phyloP scores from a whole-genome alignment of 2,888 invertebrate genomes.

The Oscheius onirici region DNA sequence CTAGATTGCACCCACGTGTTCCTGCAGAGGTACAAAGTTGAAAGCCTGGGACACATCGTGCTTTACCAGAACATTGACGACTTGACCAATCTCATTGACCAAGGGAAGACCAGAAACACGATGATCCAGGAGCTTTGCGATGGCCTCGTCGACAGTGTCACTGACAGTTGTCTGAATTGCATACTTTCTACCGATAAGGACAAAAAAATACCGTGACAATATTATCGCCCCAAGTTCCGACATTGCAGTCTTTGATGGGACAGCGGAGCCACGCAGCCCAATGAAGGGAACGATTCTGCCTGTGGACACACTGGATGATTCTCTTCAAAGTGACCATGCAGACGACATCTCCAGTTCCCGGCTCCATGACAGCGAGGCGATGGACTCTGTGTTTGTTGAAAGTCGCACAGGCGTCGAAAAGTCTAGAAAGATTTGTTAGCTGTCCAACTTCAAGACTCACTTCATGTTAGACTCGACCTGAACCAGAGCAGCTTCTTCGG shows the following conservation, averaged over 20 bases:
- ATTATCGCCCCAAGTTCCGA: constrained; percentile 50
- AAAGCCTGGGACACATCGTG: constrained; percentile 37
- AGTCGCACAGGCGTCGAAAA: constrained; percentile 50
- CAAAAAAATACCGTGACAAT: constrained; percentile 31
- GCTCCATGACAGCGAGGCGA: constrained; percentile 51
- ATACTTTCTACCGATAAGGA: neutral
- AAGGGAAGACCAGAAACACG: constrained; percentile 52
- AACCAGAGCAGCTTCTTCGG: constrained; percentile 37
- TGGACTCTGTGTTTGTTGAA: constrained; percentile 44
- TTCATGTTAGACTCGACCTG: constrained; percentile 26
- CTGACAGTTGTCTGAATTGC: constrained; percentile 14
- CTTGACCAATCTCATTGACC: constrained; percentile 37
- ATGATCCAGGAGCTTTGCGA: constrained; percentile 50
- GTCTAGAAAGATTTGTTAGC: constrained; percentile 27
- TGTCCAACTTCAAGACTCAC: neutral
- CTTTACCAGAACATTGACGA: constrained; percentile 39
- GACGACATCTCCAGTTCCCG: constrained; percentile 39
- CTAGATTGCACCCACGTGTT: constrained; percentile 19
- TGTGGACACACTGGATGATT: constrained; percentile 54
- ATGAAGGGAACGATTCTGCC: constrained; percentile 53
- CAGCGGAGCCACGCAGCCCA: constrained; percentile 58
- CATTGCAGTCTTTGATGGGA: constrained; percentile 41
- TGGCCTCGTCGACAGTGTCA: constrained; percentile 37
- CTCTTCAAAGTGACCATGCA: constrained; percentile 50
- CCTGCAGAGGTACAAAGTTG: neutral